Conservation (phyloP, 2,797 vertebrate species). For the Anomalospiza imberbis region DNA sequence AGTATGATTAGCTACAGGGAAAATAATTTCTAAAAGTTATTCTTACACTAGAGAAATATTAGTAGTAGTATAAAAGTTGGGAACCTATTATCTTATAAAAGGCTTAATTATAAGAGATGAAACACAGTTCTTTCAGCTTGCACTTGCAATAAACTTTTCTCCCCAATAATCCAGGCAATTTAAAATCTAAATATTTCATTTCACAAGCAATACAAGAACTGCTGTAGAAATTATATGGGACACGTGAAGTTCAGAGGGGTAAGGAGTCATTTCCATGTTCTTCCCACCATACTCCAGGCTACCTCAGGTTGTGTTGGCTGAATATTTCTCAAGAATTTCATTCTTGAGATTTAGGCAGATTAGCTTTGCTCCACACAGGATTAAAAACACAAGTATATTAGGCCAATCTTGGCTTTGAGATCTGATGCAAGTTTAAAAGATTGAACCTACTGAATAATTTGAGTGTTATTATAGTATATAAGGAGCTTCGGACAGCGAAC, state of each 20-base stretch:
- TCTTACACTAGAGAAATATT: neutral
- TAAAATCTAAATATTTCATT: neutral
- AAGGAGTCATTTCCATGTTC: neutral
- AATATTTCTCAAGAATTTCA: neutral
- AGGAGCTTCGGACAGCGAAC: neutral
- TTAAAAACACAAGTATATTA: neutral
- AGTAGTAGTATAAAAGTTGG: neutral
- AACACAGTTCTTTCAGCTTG: neutral
- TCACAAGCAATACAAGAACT: neutral
- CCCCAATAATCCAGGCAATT: neutral
- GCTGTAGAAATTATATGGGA: neutral
- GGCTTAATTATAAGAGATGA: neutral
- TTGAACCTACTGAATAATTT: neutral
- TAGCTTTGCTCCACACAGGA: neutral
- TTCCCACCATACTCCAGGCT: neutral
- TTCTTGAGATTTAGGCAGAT: neutral
- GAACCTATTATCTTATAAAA: neutral
- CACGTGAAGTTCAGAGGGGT: accelerated
- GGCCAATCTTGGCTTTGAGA: neutral
- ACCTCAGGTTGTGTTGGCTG: neutral
- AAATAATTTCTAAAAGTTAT: neutral
- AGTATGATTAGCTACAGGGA: neutral
- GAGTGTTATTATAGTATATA: neutral
- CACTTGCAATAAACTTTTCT: accelerated
- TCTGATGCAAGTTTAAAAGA: neutral